phyloP scores from a whole-genome alignment of 1,140 invertebrate species.

The Campodea augens region DNA sequence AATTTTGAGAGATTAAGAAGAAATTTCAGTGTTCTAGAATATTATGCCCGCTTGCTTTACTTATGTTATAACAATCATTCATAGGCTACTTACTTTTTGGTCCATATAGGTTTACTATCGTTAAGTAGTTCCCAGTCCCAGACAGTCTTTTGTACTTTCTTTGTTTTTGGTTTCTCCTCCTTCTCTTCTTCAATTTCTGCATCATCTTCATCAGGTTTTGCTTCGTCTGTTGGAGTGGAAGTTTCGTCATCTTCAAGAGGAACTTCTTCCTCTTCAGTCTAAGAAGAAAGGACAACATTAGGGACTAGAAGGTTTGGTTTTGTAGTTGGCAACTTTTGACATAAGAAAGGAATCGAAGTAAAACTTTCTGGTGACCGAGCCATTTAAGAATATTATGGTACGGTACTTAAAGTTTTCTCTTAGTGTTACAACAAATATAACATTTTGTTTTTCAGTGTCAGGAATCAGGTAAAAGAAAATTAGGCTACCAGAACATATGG shows the following conservation, averaged over 20 bases:
- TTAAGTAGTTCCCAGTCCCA: conserved; percentile 98
- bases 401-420: too few species aligned
- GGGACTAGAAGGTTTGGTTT: background rate
- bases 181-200: conserved; percentile 40
- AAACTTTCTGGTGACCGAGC: too few species aligned
- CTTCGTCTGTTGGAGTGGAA: conserved; percentile 28
- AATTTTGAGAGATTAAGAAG: background rate
- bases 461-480: too few species aligned
- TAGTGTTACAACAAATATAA: too few species aligned
- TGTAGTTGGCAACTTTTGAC: background rate
- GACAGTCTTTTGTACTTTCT: conserved; percentile 84
- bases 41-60: background rate
- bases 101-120: conserved; percentile 95
- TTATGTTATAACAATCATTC: background rate
- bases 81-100: conserved; percentile 43
- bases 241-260: conserved; percentile 32
- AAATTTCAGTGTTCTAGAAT: background rate
- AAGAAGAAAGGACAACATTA: conserved; percentile 12
- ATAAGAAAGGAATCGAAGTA: too few species aligned
- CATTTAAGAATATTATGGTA: too few species aligned
- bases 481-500: too few species aligned
- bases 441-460: too few species aligned
- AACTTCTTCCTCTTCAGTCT: conserved; percentile 70
- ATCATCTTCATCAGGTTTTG: conserved; percentile 38
- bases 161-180: conserved; percentile 68